phyloP scores from a whole-genome alignment of 2,113 vertebrate genomes.

The Oreochromis niloticus region DNA sequence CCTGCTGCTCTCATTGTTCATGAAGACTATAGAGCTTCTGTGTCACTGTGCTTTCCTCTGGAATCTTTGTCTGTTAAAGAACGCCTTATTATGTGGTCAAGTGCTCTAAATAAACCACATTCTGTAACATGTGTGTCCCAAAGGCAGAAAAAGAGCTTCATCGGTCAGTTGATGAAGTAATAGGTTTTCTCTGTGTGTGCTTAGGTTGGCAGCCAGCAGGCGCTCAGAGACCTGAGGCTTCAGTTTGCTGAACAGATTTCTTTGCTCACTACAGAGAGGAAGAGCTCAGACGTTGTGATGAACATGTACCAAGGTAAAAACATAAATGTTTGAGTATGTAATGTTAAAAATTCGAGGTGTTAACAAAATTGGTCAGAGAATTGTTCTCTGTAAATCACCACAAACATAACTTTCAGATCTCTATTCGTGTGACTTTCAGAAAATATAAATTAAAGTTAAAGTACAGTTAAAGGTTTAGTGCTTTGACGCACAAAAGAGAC shows the following conservation, averaged over 20 bases:
- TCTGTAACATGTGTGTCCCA: neutral
- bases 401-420: neutral
- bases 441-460: neutral
- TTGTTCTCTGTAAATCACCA: neutral
- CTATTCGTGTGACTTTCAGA: neutral
- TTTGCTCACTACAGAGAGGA: neutral
- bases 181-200: neutral
- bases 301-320: slow-evolving; percentile 30
- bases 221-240: slow-evolving; percentile 35
- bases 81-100: neutral
- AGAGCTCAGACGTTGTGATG: neutral
- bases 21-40: neutral
- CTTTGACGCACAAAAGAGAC: neutral
- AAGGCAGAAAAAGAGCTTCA: neutral
- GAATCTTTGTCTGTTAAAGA: neutral
- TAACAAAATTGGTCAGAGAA: neutral
- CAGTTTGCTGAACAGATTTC: slow-evolving; percentile 57
- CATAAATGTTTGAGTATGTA: neutral
- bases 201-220: slow-evolving; percentile 18
- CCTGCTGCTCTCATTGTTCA: neutral
- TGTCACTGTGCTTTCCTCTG: neutral
- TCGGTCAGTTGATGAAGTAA: neutral
- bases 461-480: neutral
- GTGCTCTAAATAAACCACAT: neutral
- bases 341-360: neutral